Conservation (phyloP, 2,888 invertebrate species). For the Taenaris catops region DNA sequence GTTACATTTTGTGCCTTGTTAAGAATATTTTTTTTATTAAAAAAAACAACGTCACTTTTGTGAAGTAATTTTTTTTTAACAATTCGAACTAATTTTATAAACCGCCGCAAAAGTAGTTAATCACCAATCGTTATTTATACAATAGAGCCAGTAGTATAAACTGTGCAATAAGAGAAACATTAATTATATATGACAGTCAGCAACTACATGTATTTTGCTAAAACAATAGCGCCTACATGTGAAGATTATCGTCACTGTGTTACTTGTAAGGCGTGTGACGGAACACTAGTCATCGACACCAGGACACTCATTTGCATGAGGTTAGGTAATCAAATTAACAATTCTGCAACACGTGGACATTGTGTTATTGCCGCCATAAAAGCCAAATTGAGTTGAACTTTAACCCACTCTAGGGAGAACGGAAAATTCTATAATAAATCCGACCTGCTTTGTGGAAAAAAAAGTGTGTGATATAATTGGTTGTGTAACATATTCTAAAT, state of each 20-base stretch:
- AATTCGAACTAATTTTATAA: too few relatives aligned
- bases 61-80: too few relatives aligned
- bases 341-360: slow-evolving; percentile 6
- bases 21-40: too few relatives aligned
- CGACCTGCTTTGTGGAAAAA: slow-evolving; percentile 1
- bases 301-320: slow-evolving; percentile 23
- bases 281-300: slow-evolving; percentile 14
- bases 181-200: slow-evolving; percentile 19
- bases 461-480: slow-evolving; percentile 1
- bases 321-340: slow-evolving; percentile 21
- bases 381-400: slow-evolving; percentile 10
- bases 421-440: not conserved
- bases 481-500: slow-evolving; percentile 2
- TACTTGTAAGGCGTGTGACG: slow-evolving; percentile 21
- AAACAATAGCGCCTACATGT: slow-evolving; percentile 29
- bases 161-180: slow-evolving; percentile 5
- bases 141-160: too few relatives aligned
- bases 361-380: slow-evolving; percentile 10
- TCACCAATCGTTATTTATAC: too few relatives aligned
- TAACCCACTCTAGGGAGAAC: not conserved
- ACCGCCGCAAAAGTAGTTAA: too few relatives aligned
- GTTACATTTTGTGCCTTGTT: too few relatives aligned
- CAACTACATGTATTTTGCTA: slow-evolving; percentile 21
- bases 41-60: too few relatives aligned
- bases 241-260: slow-evolving; percentile 27